phyloP scores from a whole-genome alignment of 2,888 invertebrate species.

The Euplagia quadripunctaria region DNA sequence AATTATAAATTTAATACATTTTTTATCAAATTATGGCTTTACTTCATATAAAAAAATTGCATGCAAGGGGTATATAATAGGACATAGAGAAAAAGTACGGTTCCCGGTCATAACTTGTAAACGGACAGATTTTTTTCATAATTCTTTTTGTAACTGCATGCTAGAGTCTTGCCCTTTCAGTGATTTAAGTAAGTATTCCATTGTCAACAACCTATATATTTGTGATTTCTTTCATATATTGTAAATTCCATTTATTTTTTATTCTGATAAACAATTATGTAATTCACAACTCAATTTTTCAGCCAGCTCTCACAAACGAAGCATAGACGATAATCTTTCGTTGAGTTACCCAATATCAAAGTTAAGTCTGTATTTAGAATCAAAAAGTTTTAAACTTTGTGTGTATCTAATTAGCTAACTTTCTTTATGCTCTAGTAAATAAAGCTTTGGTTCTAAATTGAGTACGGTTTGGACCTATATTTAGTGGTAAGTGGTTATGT shows the following conservation, averaged over 20 bases:
- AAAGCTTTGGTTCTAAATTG: conserved; percentile 8
- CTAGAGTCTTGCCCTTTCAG: too few relatives aligned
- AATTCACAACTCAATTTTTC: neutral
- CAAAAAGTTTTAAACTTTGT: conserved; percentile 16
- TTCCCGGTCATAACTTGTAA: too few relatives aligned
- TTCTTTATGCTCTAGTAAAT: conserved; percentile 1
- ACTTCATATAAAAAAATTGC: too few relatives aligned
- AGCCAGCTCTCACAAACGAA: neutral
- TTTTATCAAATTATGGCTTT: too few relatives aligned
- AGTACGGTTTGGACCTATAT: neutral
- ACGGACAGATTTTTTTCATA: too few relatives aligned
- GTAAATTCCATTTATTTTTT: neutral
- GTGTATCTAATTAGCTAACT: conserved; percentile 11
- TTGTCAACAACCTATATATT: too few relatives aligned
- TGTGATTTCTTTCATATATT: neutral
- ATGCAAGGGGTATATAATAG: too few relatives aligned
- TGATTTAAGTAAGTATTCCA: too few relatives aligned
- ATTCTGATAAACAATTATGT: neutral
- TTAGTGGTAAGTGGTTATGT: neutral
- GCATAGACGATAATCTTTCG: conserved; percentile 15
- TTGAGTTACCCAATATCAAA: conserved; percentile 15
- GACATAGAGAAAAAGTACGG: too few relatives aligned
- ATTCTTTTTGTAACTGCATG: too few relatives aligned
- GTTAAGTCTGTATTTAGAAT: conserved; percentile 15
- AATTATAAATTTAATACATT: too few relatives aligned